Percentiles rank a stretch among this genome's conserved stretches.
Evolutionary conservation across 2,113 vertebrate species (phyloP).

Genomic region (Ceyx margarethae): DNA sequence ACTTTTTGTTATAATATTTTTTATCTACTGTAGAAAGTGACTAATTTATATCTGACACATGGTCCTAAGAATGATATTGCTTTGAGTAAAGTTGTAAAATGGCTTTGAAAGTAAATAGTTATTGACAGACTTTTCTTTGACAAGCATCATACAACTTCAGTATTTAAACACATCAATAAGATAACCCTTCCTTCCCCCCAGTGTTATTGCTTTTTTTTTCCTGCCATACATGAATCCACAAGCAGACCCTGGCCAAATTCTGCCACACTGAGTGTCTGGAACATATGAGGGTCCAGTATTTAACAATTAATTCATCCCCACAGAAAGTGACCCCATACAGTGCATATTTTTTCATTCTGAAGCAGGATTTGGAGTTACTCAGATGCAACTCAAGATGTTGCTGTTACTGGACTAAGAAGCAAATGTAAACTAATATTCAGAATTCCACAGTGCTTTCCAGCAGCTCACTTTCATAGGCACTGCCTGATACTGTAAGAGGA

Average conservation of each 20-base stretch:
- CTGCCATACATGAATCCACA: neutral
- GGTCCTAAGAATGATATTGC: neutral
- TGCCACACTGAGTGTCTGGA: neutral
- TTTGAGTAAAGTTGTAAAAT: neutral
- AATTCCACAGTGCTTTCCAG: neutral
- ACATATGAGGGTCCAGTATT: neutral
- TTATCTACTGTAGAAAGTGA: neutral
- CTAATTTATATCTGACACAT: neutral
- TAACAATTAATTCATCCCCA: neutral
- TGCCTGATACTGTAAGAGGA: neutral
- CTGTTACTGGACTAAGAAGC: neutral
- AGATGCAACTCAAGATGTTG: neutral
- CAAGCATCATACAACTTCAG: neutral
- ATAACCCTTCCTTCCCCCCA: accelerated
- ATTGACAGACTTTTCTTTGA: neutral
- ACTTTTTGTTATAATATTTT: no score
- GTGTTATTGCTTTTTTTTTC: neutral
- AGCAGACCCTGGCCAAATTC: neutral
- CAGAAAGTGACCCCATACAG: neutral
- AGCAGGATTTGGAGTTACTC: neutral
- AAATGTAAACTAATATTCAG: neutral
- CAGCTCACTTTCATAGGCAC: neutral
- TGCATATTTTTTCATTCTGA: neutral
- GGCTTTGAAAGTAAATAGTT: neutral
- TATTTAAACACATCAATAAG: neutral